phyloP scores from a whole-genome alignment of 2,888 invertebrate genomes.

The Zele albiditarsus region DNA sequence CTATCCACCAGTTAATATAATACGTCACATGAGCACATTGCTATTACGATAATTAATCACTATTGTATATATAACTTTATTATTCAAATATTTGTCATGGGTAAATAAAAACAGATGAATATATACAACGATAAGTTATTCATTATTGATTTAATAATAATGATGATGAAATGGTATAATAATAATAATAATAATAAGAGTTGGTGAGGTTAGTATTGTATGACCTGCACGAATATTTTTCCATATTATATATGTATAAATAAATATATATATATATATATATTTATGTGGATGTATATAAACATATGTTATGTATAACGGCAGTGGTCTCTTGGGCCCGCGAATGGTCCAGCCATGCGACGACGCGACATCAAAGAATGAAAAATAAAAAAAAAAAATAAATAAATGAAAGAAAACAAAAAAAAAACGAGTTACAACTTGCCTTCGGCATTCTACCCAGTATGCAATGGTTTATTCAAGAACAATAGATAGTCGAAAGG shows the following conservation, averaged over 20 bases:
- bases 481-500: slow-evolving; percentile 62
- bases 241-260: not conserved
- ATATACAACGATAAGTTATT: not conserved
- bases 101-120: not conserved
- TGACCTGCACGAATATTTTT: not conserved
- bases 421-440: slow-evolving; percentile 53
- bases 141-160: not conserved
- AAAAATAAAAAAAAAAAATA: slow-evolving; percentile 10
- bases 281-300: not conserved
- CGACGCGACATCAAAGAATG: slow-evolving; percentile 12
- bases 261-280: not conserved
- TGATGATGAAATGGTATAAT: not conserved
- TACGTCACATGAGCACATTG: not conserved
- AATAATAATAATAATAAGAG: not conserved
- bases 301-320: slow-evolving; percentile 10
- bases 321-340: slow-evolving; percentile 1
- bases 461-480: slow-evolving; percentile 66
- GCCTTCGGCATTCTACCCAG: slow-evolving; percentile 56
- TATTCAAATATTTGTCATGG: not conserved
- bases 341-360: slow-evolving; percentile 5
- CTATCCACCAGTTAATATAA: not conserved
- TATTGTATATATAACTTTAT: not conserved
- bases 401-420: not conserved
- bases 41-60: not conserved
- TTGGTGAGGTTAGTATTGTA: not conserved